Percentiles rank a stretch among this genome's conserved stretches.
Evolutionary conservation across 2,113 vertebrate species (phyloP).

Genomic region (Entomyzon cyanotis): DNA sequence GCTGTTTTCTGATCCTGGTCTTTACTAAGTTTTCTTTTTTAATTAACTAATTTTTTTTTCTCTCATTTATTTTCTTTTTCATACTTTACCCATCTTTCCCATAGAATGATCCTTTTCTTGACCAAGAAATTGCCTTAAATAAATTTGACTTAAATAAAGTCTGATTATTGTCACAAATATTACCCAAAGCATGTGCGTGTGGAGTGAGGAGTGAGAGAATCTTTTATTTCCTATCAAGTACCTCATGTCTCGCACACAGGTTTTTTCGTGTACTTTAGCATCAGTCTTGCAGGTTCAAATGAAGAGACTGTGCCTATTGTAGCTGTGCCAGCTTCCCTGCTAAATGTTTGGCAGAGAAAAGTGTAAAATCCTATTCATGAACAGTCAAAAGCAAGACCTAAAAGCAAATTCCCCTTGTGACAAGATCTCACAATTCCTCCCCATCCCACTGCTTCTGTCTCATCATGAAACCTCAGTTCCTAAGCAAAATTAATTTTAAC

Average conservation of each 20-base stretch:
- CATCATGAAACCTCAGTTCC: background rate
- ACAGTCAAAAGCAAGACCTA: background rate
- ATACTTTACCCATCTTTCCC: background rate
- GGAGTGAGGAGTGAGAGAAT: background rate
- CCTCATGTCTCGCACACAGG: background rate
- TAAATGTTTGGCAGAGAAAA: slow-evolving; percentile 30
- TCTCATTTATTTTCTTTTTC: background rate
- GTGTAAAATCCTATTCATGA: background rate
- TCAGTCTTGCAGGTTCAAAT: slow-evolving; percentile 23
- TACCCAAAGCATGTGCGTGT: background rate
- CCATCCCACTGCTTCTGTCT: background rate
- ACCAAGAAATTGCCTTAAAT: background rate
- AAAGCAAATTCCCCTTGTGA: background rate
- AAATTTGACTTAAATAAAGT: background rate
- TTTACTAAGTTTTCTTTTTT: slow-evolving; percentile 7
- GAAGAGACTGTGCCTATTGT: background rate
- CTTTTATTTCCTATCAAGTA: background rate
- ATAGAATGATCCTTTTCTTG: background rate
- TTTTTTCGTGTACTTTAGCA: background rate
- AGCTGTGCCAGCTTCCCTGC: slow-evolving; percentile 35
- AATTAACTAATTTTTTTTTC: background rate
- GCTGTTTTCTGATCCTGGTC: background rate
- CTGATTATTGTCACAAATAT: background rate
- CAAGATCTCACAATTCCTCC: background rate
- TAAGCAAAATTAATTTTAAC: background rate